These are phyloP conservation scores for Caenorhabditis briggsae DNA, from an alignment of 1,140 invertebrate species.

Conservation along the genomic window DNA sequence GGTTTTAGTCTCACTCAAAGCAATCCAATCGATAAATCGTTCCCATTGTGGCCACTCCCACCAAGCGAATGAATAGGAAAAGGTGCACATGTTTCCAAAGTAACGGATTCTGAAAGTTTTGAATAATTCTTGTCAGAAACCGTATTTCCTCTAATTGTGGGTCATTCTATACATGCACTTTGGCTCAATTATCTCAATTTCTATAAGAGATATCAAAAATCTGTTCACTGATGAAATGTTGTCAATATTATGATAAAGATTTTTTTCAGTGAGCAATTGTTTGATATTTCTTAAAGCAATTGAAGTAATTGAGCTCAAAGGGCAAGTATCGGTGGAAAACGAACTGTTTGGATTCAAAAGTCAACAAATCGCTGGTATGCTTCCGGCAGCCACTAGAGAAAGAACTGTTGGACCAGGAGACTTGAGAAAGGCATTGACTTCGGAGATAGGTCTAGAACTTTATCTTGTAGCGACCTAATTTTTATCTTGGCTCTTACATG, in stretches of 20 bases:
- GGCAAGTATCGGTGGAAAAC: too few species aligned
- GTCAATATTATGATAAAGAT: too few species aligned
- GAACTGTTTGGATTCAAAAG: constrained; percentile 40
- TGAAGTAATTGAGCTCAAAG: too few species aligned
- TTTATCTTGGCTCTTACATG: background rate
- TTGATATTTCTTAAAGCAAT: too few species aligned
- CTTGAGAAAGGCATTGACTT: constrained; percentile 22
- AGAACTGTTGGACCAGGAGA: constrained; percentile 43
- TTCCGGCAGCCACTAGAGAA: constrained; percentile 38
- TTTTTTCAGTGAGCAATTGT: too few species aligned
- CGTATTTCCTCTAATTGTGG: too few species aligned
- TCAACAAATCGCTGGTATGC: background rate
- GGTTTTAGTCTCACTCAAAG: constrained; percentile 28
- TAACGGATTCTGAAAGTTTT: constrained; percentile 58
- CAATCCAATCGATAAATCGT: constrained; percentile 62
- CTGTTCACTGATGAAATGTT: too few species aligned
- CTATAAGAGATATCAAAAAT: too few species aligned
- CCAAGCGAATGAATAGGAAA: constrained; percentile 62
- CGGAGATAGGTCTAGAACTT: constrained; percentile 20
- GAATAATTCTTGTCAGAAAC: background rate
- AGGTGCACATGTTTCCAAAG: constrained; percentile 64
- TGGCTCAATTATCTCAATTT: too few species aligned
- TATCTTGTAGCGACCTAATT: background rate
- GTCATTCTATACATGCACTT: too few species aligned
- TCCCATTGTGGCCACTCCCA: constrained; percentile 64